Evolutionary conservation across 2,888 invertebrate genomes (phyloP).

Genomic region (Dorcus hopei): DNA sequence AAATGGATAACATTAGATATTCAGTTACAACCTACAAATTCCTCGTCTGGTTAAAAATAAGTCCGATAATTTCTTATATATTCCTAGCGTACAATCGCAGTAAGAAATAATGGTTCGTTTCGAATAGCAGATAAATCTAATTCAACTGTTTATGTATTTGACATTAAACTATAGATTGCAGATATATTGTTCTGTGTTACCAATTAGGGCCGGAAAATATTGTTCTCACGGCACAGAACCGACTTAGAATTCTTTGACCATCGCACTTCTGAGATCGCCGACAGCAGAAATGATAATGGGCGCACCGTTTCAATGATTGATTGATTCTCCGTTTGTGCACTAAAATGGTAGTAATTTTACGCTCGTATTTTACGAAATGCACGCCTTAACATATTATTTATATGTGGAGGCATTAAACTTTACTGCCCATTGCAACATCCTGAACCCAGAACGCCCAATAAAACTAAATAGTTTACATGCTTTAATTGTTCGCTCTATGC

Average conservation of each 20-base stretch:
- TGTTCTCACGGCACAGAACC: slow-evolving; percentile 19
- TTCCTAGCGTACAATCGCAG: slow-evolving; percentile 9
- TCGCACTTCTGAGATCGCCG: slow-evolving; percentile 19
- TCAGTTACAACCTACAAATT: slow-evolving; percentile 1
- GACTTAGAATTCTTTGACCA: slow-evolving; percentile 16
- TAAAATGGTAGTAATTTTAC: slow-evolving; percentile 17
- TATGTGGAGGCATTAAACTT: slow-evolving; percentile 1
- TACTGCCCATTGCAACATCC: no score
- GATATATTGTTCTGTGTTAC: slow-evolving; percentile 21
- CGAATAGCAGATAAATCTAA: slow-evolving; percentile 19
- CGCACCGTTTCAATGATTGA: slow-evolving; percentile 16
- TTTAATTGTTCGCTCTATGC: no score
- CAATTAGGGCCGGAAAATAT: slow-evolving; percentile 21
- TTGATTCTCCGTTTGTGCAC: slow-evolving; percentile 17
- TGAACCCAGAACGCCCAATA: no score
- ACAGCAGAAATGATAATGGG: slow-evolving; percentile 21
- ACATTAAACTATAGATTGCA: slow-evolving; percentile 21
- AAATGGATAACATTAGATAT: background rate
- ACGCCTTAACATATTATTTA: slow-evolving; percentile 17
- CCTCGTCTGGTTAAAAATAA: background rate
- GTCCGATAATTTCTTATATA: background rate
- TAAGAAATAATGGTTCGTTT: slow-evolving; percentile 17
- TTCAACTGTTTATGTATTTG: slow-evolving; percentile 18
- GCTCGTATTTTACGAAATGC: slow-evolving; percentile 16
- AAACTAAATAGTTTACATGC: no score